A percentile compares a stretch with the other conserved stretches of the same genome.
These are phyloP conservation scores for Neomonachus schauinslandi DNA, from an alignment of 2,113 vertebrate species.

Conservation along the genomic window DNA sequence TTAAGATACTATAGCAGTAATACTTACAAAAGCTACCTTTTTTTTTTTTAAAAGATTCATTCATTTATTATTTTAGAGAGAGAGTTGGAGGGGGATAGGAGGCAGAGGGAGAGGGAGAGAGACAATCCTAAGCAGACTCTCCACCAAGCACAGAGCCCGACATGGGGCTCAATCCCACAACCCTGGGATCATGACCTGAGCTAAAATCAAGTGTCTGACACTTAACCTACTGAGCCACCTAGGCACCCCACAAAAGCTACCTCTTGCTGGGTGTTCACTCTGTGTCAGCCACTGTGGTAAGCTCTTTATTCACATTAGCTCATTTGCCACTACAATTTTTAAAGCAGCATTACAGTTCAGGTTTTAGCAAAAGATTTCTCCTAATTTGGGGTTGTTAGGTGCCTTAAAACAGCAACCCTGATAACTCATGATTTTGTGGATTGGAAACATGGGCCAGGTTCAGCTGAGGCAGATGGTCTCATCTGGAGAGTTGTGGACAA, in stretches of 20 bases:
- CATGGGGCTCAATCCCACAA: background rate
- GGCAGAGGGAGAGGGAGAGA: background rate
- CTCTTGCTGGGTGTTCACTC: background rate
- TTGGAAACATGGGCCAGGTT: background rate
- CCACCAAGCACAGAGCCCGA: background rate
- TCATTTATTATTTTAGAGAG: background rate
- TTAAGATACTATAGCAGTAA: background rate
- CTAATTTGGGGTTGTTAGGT: background rate
- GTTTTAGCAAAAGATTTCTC: background rate
- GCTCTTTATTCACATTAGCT: background rate
- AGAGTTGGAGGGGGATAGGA: no score
- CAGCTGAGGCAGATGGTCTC: background rate
- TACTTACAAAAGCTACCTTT: background rate
- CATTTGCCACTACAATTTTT: background rate
- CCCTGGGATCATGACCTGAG: background rate
- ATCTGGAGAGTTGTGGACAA: background rate
- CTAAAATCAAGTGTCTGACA: background rate
- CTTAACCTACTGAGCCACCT: background rate
- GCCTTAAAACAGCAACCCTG: background rate
- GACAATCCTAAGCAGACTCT: background rate
- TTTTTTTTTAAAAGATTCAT: background rate
- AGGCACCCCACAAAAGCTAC: background rate
- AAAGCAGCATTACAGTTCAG: background rate
- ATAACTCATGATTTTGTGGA: background rate
- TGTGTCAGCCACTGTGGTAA: background rate